Evolutionary conservation across 2,113 vertebrate species (phyloP), one percentile per base, ranked within the genome.

Genomic region (Hippocampus abdominalis): DNA sequence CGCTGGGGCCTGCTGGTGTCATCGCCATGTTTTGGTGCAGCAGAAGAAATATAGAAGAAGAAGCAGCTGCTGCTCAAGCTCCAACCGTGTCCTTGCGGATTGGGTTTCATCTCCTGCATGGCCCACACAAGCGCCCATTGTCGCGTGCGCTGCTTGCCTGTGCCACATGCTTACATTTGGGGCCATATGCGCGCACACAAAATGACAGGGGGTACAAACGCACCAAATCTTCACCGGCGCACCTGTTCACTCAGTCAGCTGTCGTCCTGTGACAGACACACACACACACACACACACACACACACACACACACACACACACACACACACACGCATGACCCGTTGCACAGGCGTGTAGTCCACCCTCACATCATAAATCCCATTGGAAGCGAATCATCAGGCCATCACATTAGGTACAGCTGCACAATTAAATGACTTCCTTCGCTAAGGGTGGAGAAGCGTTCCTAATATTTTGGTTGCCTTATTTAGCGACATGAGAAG

Each of bases 161-260:
- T 59, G 82, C 83, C 82, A 89, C 81, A 78, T 88, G 89, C 83
- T 76, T 74, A 64, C 86, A 83, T 73, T 76, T 85, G 84, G 87
- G 76, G 64, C 75, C 68, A 63, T 59, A 77, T 85, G 71, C 36
- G 36, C 32, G 39, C 66, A 51, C 74, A 71, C 39, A 54, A 60
- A 75, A 4, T 75, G 60, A 64, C 48, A 53, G 12, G 27, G 59
- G 61, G 62, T 67, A 48, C 71, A 65, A 72, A 68, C 70, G 56
- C 56, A 36, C 23, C 46, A 69, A 78, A 72, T 78, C 79, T 83
- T 76, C 72, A 75, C 80, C 62, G 77, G 68, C 53, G 77, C 89
- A 89, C 84, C 86, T 91, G 89, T 89, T 86, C 71, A 72, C 57
- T n/a, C 8, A 32, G 74, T 46, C 88, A 89, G 88, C 87, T 91